Percentiles rank a stretch among this genome's conserved stretches.
Evolutionary conservation across 2,797 vertebrate species (phyloP).

Genomic region (Macropus fuliginosus): DNA sequence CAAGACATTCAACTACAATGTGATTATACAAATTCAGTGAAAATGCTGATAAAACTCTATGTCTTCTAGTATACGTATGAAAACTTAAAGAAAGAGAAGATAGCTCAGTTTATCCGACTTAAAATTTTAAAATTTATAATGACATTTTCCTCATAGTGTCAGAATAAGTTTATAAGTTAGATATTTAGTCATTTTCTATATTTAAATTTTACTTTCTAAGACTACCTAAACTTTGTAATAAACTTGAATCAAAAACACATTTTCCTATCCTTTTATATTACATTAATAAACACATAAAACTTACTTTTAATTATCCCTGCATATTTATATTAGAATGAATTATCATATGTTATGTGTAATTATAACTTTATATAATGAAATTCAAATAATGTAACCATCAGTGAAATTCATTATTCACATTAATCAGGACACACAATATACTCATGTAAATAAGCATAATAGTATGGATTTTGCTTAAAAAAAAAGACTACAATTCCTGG

Average conservation of each 20-base stretch:
- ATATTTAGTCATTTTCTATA: not conserved
- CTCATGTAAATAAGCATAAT: not conserved
- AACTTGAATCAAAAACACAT: not conserved
- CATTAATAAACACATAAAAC: not conserved
- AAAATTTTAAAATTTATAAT: not conserved
- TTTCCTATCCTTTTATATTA: not conserved
- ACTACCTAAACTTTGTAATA: not conserved
- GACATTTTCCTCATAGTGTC: not conserved
- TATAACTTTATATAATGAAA: not conserved
- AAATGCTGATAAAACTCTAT: not conserved
- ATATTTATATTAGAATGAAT: not conserved
- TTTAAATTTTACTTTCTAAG: not conserved
- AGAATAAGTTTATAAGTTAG: not conserved
- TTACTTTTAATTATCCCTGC: not conserved
- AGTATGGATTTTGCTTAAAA: not conserved
- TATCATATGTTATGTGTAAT: not conserved
- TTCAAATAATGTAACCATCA: not conserved
- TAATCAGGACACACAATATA: not conserved
- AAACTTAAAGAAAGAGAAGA: not conserved
- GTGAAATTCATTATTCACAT: not conserved
- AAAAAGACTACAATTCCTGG: not conserved
- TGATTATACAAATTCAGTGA: not conserved
- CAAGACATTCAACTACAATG: not conserved
- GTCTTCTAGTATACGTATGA: not conserved
- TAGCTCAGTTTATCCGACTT: not conserved